A percentile compares a stretch with the other conserved stretches of the same genome.
Evolutionary conservation across 1,140 invertebrate species (phyloP).

Genomic region (Heterodera carotae): DNA sequence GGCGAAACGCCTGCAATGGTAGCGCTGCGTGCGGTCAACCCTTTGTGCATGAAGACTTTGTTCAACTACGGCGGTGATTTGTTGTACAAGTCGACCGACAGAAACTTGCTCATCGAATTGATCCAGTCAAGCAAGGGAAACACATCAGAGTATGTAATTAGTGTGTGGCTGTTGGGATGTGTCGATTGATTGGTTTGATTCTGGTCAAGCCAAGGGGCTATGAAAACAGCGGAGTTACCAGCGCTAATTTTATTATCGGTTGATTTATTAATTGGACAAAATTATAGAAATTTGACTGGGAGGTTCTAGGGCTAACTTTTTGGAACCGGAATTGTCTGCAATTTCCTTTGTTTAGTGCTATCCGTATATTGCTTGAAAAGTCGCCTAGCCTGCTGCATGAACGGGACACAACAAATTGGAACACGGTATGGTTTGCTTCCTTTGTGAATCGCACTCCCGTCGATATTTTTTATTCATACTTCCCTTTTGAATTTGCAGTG

Average conservation of each 20-base stretch:
- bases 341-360: conserved; percentile 50
- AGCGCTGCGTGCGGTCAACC: conserved; percentile 63
- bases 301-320: too few species aligned
- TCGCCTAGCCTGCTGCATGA: conserved; percentile 56
- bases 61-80: conserved; percentile 42
- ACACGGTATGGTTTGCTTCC: conserved; percentile 36
- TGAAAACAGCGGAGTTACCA: too few species aligned
- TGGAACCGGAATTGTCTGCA: neutral
- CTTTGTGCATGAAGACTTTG: conserved; percentile 54
- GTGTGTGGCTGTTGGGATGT: too few species aligned
- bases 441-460: neutral
- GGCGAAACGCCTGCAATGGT: conserved; percentile 54
- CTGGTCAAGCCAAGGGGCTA: too few species aligned
- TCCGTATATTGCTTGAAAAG: conserved; percentile 56
- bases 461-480: neutral
- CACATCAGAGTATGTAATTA: conserved; percentile 56
- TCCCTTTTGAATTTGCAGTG: conserved; percentile 17
- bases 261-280: too few species aligned
- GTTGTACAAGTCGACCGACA: conserved; percentile 45
- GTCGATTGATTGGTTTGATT: conserved; percentile 15
- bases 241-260: too few species aligned
- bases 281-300: too few species aligned
- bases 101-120: conserved; percentile 59
- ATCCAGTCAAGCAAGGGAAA: conserved; percentile 61
- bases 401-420: conserved; percentile 56